phyloP scores from a whole-genome alignment of 2,888 invertebrate genomes.

The Limnephilus auricula region DNA sequence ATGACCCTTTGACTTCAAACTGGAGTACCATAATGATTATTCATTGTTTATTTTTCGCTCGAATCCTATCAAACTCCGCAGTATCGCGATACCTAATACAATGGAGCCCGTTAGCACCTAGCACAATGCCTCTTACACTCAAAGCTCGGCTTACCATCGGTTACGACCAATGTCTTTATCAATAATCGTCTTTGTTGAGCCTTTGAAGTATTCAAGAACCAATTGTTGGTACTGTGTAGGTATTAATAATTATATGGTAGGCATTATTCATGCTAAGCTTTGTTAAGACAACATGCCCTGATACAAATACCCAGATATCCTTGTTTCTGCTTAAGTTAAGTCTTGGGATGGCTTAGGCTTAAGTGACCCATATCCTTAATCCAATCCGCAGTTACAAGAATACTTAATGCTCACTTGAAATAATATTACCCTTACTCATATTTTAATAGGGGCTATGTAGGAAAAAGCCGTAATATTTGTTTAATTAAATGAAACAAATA shows the following conservation, averaged over 20 bases:
- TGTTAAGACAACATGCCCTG: slow-evolving; percentile 14
- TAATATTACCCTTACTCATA: not conserved
- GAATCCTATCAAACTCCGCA: not conserved
- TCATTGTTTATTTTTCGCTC: not conserved
- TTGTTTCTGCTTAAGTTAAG: not conserved
- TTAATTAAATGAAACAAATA: no score
- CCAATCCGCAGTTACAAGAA: not conserved
- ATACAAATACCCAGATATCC: slow-evolving; percentile 35
- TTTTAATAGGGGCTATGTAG: not conserved
- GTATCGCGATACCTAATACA: not conserved
- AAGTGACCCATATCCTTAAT: not conserved
- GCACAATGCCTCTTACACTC: not conserved
- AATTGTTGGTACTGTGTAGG: not conserved
- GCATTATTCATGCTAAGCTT: slow-evolving; percentile 26
- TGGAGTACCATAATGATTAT: not conserved
- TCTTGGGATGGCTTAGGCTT: not conserved
- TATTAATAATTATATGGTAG: slow-evolving; percentile 12
- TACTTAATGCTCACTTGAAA: not conserved
- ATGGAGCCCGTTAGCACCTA: not conserved
- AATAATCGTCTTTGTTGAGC: slow-evolving; percentile 35
- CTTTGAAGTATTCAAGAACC: slow-evolving; percentile 21
- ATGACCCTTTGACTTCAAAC: not conserved
- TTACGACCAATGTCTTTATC: slow-evolving; percentile 25
- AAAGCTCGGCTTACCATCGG: slow-evolving; percentile 4
- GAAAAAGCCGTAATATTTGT: not conserved